These are phyloP conservation scores for Marisa cornuarietis DNA, from an alignment of 1,140 invertebrate species.

Conservation along the genomic window DNA sequence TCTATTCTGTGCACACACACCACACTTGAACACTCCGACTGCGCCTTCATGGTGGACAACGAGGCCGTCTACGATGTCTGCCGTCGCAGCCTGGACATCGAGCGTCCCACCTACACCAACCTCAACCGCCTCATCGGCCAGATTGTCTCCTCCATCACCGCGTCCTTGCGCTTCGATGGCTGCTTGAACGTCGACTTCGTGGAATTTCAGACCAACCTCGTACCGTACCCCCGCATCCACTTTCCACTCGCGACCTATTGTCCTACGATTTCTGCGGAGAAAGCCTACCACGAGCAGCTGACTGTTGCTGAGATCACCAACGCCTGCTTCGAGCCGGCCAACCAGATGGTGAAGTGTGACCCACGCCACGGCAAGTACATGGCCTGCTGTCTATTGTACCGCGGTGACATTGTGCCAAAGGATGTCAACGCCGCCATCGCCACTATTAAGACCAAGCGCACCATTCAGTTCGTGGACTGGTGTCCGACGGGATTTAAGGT, in stretches of 20 bases:
- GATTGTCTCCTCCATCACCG: slow-evolving; percentile 71
- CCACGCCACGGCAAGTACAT: too few relatives aligned
- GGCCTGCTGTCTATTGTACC: too few relatives aligned
- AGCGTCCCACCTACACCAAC: too few relatives aligned
- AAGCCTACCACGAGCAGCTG: slow-evolving; percentile 38
- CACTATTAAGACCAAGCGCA: too few relatives aligned
- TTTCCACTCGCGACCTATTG: slow-evolving; percentile 44
- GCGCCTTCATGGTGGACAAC: slow-evolving; percentile 78
- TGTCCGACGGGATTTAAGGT: too few relatives aligned
- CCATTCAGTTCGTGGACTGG: too few relatives aligned
- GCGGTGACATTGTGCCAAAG: too few relatives aligned
- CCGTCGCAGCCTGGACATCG: slow-evolving; percentile 84
- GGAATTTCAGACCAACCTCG: slow-evolving; percentile 77
- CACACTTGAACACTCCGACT: slow-evolving; percentile 67
- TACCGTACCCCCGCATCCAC: slow-evolving; percentile 45
- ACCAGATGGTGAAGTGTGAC: too few relatives aligned
- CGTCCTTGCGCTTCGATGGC: slow-evolving; percentile 75
- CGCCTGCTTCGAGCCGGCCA: too few relatives aligned
- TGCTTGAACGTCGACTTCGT: slow-evolving; percentile 76
- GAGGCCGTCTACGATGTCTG: slow-evolving; percentile 93
- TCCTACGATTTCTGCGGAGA: slow-evolving; percentile 51
- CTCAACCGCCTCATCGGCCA: slow-evolving; percentile 30
- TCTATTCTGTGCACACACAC: slow-evolving; percentile 67
- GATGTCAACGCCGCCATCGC: too few relatives aligned
- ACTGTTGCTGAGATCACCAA: slow-evolving; percentile 70